Percentiles rank a stretch among this genome's conserved stretches.
phyloP scores from a whole-genome alignment of 2,113 vertebrate species.

The Epinephelus cyanopodus region DNA sequence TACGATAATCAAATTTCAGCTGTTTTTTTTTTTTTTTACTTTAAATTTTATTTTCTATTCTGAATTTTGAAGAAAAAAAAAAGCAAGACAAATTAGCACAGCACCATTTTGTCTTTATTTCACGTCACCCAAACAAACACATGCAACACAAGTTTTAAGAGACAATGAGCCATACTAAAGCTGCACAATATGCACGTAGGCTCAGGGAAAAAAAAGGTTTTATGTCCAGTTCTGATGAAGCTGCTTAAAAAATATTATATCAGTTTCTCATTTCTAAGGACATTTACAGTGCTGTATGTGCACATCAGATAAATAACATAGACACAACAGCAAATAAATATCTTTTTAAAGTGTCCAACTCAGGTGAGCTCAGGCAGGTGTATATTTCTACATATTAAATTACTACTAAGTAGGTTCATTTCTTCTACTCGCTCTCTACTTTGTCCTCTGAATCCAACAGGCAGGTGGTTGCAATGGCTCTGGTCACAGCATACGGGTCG shows the following conservation, averaged over 20 bases:
- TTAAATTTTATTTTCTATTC: no score
- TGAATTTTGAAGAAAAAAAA: neutral
- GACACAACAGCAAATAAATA: neutral
- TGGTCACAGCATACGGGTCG: conserved; percentile 84
- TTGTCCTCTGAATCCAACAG: conserved; percentile 61
- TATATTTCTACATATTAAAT: neutral
- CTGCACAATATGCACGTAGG: neutral
- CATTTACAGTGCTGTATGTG: neutral
- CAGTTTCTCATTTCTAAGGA: neutral
- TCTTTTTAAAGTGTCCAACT: neutral
- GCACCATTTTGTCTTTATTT: conserved; percentile 25
- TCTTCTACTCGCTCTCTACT: neutral
- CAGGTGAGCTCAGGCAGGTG: neutral
- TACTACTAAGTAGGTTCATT: neutral
- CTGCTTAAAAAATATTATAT: neutral
- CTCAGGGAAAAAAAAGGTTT: neutral
- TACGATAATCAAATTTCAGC: neutral
- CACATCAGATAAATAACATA: neutral
- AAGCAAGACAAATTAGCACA: neutral
- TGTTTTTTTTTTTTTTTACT: no score
- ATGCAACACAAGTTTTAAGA: neutral
- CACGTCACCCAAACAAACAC: neutral
- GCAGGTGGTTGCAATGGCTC: conserved; percentile 80
- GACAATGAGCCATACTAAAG: neutral
- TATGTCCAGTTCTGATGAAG: neutral